A percentile compares a stretch with the other conserved stretches of the same genome.
phyloP scores from a whole-genome alignment of 2,113 vertebrate genomes.

The Delphinapterus leucas region DNA sequence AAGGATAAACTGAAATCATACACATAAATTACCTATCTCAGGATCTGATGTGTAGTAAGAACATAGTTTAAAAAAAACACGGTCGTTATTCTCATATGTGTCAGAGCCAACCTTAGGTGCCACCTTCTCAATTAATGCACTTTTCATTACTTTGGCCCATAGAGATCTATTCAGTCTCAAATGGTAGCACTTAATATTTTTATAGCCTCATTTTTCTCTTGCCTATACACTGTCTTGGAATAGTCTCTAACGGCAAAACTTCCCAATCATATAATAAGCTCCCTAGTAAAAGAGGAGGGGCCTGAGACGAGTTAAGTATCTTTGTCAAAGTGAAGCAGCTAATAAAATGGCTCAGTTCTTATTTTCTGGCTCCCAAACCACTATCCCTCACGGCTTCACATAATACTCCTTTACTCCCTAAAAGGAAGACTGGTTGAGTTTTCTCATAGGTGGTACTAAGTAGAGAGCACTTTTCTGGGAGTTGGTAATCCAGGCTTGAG shows the following conservation, averaged over 20 bases:
- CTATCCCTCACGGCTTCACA: not conserved
- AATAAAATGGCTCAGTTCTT: not conserved
- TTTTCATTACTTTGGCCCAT: conserved; percentile 27
- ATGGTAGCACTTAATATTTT: conserved; percentile 48
- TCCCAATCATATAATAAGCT: not conserved
- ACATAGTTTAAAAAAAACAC: not conserved
- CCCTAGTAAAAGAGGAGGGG: not conserved
- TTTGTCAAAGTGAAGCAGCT: not conserved
- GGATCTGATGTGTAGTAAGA: not conserved
- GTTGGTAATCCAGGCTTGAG: not conserved
- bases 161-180: conserved; percentile 2
- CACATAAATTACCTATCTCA: not conserved
- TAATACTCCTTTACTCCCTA: not conserved
- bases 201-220: conserved; percentile 26
- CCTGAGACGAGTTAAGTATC: not conserved
- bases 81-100: not conserved
- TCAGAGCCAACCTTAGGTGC: not conserved
- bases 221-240: not conserved
- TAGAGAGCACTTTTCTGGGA: not conserved
- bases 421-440: not conserved
- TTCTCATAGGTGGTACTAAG: not conserved
- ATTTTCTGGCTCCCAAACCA: not conserved
- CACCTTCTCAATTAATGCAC: conserved; percentile 34
- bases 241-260: not conserved
- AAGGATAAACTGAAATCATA: not conserved